Base-by-base conservation (phyloP, 2,888 invertebrate genomes). In the Parelbella ahira region DNA sequence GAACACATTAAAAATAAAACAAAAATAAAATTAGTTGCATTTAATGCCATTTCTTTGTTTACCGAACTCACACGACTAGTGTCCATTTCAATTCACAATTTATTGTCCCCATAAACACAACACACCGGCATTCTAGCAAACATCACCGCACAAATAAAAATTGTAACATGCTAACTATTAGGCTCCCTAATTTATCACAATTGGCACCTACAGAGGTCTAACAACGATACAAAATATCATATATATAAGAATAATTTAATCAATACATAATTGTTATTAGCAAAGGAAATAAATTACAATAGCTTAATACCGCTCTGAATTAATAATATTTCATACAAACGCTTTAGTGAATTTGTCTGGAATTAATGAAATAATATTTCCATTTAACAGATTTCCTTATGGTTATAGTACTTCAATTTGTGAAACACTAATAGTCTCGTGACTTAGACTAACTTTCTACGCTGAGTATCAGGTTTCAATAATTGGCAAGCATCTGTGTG, bases 131-230 rank as follows among this genome's bases (percentile, higher is more conserved):
- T 59, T 55, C 61, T 63, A 62, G 60, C 68, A 65, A 60, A 63
- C 63, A 63, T 56, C 54, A 54, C 59, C 56, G 62, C 64, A 63
- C 56, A 57, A 64, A 62, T 58, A 64, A 60, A 72, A 66, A 59
- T 55, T 34, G 50, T 53, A 69, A 68, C 64, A 65, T 60, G 55
- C 62, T 65, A 75, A 70, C 63, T 69, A 53, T 78, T 81, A 83
- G 83, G 83, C 80, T 78, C 60, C 70, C 72, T 77, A 79, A 73
- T 78, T 75, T 86, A 86, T 87, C 86, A 86, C 87, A 84, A 82
- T 87, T 83, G 82, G 82, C 84, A 83, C 82, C 82, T 77, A 79
- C 67, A 51, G 69, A 79, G 74, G 73, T 78, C 73, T 75, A 76
- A 68, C 60, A 71, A 67, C 60, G 69, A 77, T 64, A 73, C 66